Percentiles rank a stretch among this genome's conserved stretches.
Evolutionary conservation across 2,113 vertebrate species (phyloP).

Genomic region (Saguinus midas): DNA sequence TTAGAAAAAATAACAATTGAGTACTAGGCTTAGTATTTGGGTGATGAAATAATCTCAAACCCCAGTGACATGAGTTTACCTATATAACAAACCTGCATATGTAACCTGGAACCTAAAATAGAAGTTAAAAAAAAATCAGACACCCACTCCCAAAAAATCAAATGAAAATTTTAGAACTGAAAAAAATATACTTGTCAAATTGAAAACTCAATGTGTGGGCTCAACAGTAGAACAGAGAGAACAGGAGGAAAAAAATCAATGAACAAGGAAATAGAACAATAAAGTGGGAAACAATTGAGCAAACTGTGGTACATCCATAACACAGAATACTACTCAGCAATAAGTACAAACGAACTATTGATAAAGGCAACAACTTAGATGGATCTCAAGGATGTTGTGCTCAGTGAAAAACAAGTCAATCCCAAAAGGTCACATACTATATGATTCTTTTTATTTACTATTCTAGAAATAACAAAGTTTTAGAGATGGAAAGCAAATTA

Average conservation of each 20-base stretch:
- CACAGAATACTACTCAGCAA: not conserved
- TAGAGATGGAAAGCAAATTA: not conserved
- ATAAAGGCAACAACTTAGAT: not conserved
- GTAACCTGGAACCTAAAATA: no score
- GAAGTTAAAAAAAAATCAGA: no score
- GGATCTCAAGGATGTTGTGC: not conserved
- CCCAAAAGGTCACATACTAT: not conserved
- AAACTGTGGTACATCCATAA: not conserved
- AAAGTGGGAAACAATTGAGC: not conserved
- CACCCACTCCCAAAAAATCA: not conserved
- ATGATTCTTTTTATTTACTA: not conserved
- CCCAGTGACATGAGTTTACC: no score
- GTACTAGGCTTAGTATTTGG: no score
- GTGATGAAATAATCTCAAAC: no score
- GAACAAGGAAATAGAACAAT: not conserved
- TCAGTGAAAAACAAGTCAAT: not conserved
- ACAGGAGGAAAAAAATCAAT: not conserved
- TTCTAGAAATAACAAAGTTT: not conserved
- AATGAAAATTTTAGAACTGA: not conserved
- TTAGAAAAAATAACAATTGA: no score
- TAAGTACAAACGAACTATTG: not conserved
- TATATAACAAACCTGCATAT: no score
- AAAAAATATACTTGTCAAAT: slow-evolving; percentile 7
- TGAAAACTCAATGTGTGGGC: not conserved
- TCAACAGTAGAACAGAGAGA: not conserved